Conservation (phyloP, 2,888 invertebrate species). For the Metalampra italica region DNA sequence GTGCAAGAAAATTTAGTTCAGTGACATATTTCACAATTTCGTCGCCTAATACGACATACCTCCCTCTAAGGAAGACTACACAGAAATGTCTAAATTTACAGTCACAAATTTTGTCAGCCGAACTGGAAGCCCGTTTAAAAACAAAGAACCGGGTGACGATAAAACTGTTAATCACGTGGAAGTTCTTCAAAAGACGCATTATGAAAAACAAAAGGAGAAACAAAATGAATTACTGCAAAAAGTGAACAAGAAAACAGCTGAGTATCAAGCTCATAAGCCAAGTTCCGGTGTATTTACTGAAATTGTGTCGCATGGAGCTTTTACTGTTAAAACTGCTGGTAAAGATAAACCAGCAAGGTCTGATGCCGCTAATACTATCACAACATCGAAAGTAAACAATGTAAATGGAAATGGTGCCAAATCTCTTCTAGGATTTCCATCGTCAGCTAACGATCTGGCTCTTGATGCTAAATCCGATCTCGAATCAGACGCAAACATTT, state of each 20-base stretch:
- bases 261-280: constrained; percentile 62
- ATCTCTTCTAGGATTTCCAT: constrained; percentile 63
- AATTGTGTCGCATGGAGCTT: constrained; percentile 67
- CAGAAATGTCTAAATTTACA: constrained; percentile 55
- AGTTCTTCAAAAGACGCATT: constrained; percentile 50
- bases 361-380: constrained; percentile 29
- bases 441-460: constrained; percentile 69
- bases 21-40: constrained; percentile 38
- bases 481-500: constrained; percentile 67
- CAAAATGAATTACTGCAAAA: constrained; percentile 60
- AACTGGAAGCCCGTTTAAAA: constrained; percentile 37
- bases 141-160: constrained; percentile 15
- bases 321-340: constrained; percentile 49
- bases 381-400: constrained; percentile 26
- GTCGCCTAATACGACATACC: constrained; percentile 34
- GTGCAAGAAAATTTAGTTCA: constrained; percentile 39
- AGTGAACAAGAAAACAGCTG: constrained; percentile 61
- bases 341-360: constrained; percentile 41
- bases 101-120: constrained; percentile 61
- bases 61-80: background rate
- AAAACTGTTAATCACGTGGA: constrained; percentile 46
- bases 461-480: constrained; percentile 66
- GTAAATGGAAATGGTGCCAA: constrained; percentile 45
- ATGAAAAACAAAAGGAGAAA: constrained; percentile 61
- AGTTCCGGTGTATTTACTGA: constrained; percentile 68